Evolutionary conservation across 2,888 invertebrate species (phyloP).

Genomic region (Dicycla oo): DNA sequence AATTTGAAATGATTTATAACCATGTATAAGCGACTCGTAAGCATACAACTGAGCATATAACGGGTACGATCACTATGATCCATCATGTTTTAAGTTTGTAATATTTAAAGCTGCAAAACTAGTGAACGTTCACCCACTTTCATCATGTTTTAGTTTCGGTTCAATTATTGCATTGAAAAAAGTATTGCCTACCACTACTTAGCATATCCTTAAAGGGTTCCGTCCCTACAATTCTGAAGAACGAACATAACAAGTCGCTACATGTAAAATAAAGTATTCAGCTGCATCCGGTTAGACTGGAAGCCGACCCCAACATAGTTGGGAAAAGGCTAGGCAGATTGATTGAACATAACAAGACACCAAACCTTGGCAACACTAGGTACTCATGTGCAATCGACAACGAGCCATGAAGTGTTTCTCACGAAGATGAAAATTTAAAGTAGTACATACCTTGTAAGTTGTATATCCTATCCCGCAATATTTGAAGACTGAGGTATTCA

Average conservation of each 20-base stretch:
- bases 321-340: no score
- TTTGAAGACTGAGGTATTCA: no score
- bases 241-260: not conserved
- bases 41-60: conserved; percentile 12
- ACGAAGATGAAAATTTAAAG: not conserved
- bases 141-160: conserved; percentile 45
- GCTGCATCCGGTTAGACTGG: no score
- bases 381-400: not conserved
- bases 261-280: no score
- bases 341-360: no score
- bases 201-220: conserved; percentile 34
- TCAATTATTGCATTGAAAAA: conserved; percentile 45
- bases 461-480: no score
- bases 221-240: conserved; percentile 1
- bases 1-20: no score
- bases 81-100: conserved; percentile 38
- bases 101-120: conserved; percentile 35
- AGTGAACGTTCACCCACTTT: conserved; percentile 43
- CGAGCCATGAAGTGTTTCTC: not conserved
- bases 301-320: no score
- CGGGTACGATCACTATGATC: conserved; percentile 31
- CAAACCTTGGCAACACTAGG: not conserved
- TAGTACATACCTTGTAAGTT: no score
- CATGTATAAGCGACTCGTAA: not conserved
- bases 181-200: conserved; percentile 25